phyloP scores from a whole-genome alignment of 2,888 invertebrate genomes.

The Lacanobia wlatinum region DNA sequence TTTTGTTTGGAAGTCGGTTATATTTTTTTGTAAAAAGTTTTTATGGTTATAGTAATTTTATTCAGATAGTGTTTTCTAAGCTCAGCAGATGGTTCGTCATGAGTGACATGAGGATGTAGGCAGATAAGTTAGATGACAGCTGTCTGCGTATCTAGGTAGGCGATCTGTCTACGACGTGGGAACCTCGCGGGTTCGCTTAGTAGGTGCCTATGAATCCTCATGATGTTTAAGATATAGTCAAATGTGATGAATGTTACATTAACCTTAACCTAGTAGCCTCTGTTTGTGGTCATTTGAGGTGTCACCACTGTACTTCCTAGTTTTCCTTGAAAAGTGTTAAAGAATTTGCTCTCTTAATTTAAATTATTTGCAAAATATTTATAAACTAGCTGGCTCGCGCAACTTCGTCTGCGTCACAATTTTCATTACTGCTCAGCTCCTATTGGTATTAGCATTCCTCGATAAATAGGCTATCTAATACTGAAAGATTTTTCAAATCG shows the following conservation, averaged over 20 bases:
- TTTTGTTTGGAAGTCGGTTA: too few relatives aligned
- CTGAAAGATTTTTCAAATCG: too few relatives aligned
- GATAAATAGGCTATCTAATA: too few relatives aligned
- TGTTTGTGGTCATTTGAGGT: background rate
- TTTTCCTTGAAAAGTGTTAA: background rate
- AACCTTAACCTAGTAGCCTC: background rate
- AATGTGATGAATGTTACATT: background rate
- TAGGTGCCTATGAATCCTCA: background rate
- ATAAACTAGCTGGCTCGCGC: too few relatives aligned
- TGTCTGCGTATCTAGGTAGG: slow-evolving; percentile 30
- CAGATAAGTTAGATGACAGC: slow-evolving; percentile 27
- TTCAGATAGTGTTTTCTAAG: slow-evolving; percentile 31
- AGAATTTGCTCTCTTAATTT: background rate
- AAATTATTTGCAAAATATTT: background rate
- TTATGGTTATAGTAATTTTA: slow-evolving; percentile 45
- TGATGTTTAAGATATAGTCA: slow-evolving; percentile 4
- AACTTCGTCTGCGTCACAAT: too few relatives aligned
- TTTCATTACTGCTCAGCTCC: too few relatives aligned
- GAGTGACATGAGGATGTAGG: slow-evolving; percentile 26
- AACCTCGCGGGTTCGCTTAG: slow-evolving; percentile 1
- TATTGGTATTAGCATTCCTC: too few relatives aligned
- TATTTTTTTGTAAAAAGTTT: too few relatives aligned
- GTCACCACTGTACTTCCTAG: background rate
- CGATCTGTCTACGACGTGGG: slow-evolving; percentile 37
- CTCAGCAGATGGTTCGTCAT: slow-evolving; percentile 1